Percentiles rank a stretch among this genome's conserved stretches.
Evolutionary conservation across 1,140 invertebrate species (phyloP).

Genomic region (Euura lappo): DNA sequence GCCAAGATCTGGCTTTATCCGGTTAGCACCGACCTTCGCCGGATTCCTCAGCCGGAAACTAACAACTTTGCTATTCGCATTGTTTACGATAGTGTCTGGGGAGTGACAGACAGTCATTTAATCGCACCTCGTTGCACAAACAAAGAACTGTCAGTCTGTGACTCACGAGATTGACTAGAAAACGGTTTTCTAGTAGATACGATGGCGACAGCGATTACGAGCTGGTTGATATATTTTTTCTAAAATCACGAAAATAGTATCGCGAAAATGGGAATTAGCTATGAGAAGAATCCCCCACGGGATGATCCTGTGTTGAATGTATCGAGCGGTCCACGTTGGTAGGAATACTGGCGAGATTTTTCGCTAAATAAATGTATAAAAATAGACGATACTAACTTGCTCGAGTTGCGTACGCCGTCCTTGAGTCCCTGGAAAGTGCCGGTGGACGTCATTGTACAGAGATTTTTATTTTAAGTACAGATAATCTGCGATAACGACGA

Average conservation of each 20-base stretch:
- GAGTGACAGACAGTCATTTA: no score
- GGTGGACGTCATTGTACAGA: constrained; percentile 45
- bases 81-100: no score
- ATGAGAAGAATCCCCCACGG: neutral
- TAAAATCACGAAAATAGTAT: neutral
- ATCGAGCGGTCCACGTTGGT: neutral
- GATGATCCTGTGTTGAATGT: neutral
- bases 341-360: neutral
- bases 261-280: neutral
- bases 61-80: no score
- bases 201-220: neutral
- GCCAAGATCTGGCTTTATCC: constrained; percentile 38
- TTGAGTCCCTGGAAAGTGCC: constrained; percentile 45
- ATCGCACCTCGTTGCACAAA: neutral
- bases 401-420: constrained; percentile 42
- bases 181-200: neutral
- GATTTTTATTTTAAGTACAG: constrained; percentile 11
- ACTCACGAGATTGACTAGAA: neutral
- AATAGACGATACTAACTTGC: constrained; percentile 45
- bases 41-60: no score
- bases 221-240: neutral
- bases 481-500: neutral
- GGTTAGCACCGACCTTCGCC: constrained; percentile 31
- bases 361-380: neutral
- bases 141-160: neutral